phyloP scores from a whole-genome alignment of 1,140 invertebrate species.

The Holcopasites calliopsidis region DNA sequence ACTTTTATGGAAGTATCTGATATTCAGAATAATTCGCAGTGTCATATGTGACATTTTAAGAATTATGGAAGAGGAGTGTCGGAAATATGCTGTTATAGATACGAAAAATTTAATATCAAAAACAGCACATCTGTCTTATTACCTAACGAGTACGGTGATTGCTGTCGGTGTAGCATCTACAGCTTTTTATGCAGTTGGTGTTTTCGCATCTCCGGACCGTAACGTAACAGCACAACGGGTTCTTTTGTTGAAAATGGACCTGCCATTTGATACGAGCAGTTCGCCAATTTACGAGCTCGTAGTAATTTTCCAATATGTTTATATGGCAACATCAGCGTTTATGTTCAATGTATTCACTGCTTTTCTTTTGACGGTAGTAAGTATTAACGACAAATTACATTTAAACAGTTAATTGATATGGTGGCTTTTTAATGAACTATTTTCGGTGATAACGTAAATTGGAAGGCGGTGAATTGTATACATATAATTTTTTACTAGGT shows the following conservation, averaged over 20 bases:
- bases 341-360: conserved; percentile 16
- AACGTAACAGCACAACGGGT: not conserved
- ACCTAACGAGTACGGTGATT: conserved; percentile 23
- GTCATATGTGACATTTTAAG: conserved; percentile 25
- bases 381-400: not conserved
- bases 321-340: conserved; percentile 14
- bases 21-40: conserved; percentile 14
- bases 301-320: conserved; percentile 26
- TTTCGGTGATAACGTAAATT: too few relatives aligned
- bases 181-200: not conserved
- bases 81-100: not conserved
- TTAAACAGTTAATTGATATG: not conserved
- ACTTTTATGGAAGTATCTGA: not conserved
- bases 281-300: conserved; percentile 51
- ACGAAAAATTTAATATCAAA: conserved; percentile 11
- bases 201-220: not conserved
- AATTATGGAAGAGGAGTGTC: conserved; percentile 39
- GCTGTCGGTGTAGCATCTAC: not conserved
- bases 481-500: too few relatives aligned
- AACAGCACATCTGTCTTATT: conserved; percentile 3
- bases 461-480: too few relatives aligned
- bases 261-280: conserved; percentile 34
- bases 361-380: conserved; percentile 43
- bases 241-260: conserved; percentile 46
- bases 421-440: too few relatives aligned